Evolutionary conservation across 2,888 invertebrate species (phyloP), one percentile per base, ranked within the genome.

Genomic region (Phaonia tiefii): DNA sequence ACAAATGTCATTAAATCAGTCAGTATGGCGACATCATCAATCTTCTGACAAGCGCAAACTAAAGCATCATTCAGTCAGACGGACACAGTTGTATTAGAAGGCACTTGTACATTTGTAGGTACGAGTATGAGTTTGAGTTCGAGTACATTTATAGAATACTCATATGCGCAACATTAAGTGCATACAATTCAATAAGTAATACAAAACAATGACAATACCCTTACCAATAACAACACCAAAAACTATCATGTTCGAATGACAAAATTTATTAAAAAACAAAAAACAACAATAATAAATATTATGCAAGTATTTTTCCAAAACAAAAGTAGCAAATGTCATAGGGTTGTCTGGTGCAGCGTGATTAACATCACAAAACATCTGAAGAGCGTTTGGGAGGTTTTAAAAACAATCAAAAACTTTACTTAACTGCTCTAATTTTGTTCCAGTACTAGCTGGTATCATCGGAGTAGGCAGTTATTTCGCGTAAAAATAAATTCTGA

Each of bases 1-100:
- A 58, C 26, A 77, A 84, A 84, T 83, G 86, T 83, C 88, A 86
- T 83, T 86, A 85, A 86, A 83, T 86, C 83, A 84, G 83, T 86
- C 86, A 84, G 83, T 84, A 83, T 77, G 83, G 83, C 86, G 78
- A 86, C 84, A 82, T 80, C 83, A 83, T 85, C 84, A 86, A 86
- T 88, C 81, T 77, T 46, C 42, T 71, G 77, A 75, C 71, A 74
- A 42, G 15, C 39, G 26, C 25, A 44, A 42, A 54, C 7, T 69
- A n/a, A 39, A 25, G 11, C 54, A 39, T 63, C 63, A 63, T 8
- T 63, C 42, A 31, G 8, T 5, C 31, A 31, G 31, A 31, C 31
- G 31, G 31, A 31, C 31, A 31, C 8, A 31, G 3, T 5, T 31
- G 20, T 11, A 22, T 22, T 10, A 42, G 42, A 5, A 42, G 22